A percentile compares a stretch with the other conserved stretches of the same genome.
Conservation (phyloP, 2,888 invertebrate genomes). For the Eupithecia pulchellata region DNA sequence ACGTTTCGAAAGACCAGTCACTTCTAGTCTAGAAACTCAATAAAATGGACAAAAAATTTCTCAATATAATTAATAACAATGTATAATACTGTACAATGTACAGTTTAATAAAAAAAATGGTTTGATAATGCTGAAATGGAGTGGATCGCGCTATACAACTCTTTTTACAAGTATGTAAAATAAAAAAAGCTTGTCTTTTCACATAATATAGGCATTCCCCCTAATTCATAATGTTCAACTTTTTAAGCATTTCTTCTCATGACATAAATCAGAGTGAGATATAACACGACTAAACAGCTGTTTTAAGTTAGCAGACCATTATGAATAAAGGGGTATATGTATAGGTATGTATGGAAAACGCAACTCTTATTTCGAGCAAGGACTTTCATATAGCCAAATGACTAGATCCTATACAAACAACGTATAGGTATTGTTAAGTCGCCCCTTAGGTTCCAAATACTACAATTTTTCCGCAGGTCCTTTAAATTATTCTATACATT, state of each 20-base stretch:
- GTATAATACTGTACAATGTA: not conserved
- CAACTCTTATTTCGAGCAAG: not conserved
- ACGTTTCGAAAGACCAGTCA: not conserved
- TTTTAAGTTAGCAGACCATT: too few relatives aligned
- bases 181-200: not conserved
- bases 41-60: not conserved
- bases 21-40: not conserved
- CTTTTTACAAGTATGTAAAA: not conserved
- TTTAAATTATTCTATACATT: not conserved
- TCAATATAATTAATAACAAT: conserved; percentile 21
- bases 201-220: not conserved
- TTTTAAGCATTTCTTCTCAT: too few relatives aligned
- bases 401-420: conserved; percentile 1
- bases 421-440: not conserved
- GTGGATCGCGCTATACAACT: not conserved
- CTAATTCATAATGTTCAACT: too few relatives aligned
- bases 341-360: not conserved
- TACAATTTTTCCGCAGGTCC: not conserved
- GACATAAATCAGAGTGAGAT: too few relatives aligned
- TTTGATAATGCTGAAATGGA: conserved; percentile 36
- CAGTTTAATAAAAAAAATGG: conserved; percentile 24
- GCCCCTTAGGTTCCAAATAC: not conserved
- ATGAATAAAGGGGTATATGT: too few relatives aligned
- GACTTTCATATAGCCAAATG: conserved; percentile 1
- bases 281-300: too few relatives aligned